These are phyloP conservation scores for Molorchus minor DNA, from an alignment of 2,888 invertebrate species.

Conservation along the genomic window DNA sequence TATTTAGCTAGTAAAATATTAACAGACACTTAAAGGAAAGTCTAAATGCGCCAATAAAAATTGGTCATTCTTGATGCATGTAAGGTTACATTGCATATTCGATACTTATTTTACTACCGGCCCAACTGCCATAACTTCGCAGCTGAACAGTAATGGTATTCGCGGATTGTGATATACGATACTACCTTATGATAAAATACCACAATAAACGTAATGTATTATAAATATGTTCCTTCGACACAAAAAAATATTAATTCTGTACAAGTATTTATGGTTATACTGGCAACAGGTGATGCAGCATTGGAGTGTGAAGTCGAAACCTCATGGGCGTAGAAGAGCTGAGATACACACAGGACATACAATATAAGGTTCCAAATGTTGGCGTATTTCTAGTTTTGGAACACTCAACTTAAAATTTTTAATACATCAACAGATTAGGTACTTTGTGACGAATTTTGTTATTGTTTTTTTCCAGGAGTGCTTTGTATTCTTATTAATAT, in stretches of 20 bases:
- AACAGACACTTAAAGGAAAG: too few species aligned
- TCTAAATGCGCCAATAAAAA: too few species aligned
- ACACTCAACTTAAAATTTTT: too few species aligned
- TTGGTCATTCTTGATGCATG: too few species aligned
- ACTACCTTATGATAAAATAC: conserved; percentile 46
- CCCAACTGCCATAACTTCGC: conserved; percentile 26
- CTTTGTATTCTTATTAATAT: too few species aligned
- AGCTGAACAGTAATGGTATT: conserved; percentile 35
- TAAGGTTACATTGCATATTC: too few species aligned
- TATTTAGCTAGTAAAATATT: too few species aligned
- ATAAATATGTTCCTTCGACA: conserved; percentile 49
- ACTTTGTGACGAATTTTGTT: too few species aligned
- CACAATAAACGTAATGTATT: conserved; percentile 51
- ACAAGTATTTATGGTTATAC: conserved; percentile 64
- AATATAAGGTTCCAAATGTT: too few species aligned
- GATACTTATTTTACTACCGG: conserved; percentile 2
- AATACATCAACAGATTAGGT: too few species aligned
- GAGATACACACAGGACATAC: not conserved
- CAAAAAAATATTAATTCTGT: conserved; percentile 60
- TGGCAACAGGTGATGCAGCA: conserved; percentile 60
- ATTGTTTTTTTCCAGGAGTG: too few species aligned
- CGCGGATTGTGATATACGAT: conserved; percentile 41
- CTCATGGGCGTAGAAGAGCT: conserved; percentile 13
- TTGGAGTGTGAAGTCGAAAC: conserved; percentile 42
- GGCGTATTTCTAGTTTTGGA: too few species aligned